A percentile compares a stretch with the other conserved stretches of the same genome.
These are phyloP conservation scores for Silurus glanis DNA, from an alignment of 2,113 vertebrate species.

Conservation along the genomic window DNA sequence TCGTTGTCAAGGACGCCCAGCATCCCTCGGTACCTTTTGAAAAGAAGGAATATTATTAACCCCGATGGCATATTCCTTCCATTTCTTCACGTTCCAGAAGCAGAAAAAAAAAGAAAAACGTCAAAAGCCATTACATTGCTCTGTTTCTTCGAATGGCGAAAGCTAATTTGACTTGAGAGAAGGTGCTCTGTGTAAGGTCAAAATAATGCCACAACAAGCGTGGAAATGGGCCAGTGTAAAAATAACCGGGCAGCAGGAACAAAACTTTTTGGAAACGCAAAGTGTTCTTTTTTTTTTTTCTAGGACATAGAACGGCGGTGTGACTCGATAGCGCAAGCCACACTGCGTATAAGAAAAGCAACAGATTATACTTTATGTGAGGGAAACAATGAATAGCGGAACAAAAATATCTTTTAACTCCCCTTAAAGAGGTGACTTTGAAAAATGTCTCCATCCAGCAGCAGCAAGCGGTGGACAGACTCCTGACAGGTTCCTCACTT, in stretches of 20 bases:
- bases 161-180: conserved; percentile 81
- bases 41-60: conserved; percentile 84
- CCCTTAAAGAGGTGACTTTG: conserved; percentile 63
- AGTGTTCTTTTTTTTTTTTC: conserved; percentile 73
- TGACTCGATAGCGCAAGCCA: conserved; percentile 70
- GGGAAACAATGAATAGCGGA: conserved; percentile 62
- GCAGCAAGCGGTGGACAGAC: conserved; percentile 13
- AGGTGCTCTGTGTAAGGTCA: conserved; percentile 79
- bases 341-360: conserved; percentile 59
- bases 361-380: conserved; percentile 60
- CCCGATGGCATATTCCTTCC: conserved; percentile 73
- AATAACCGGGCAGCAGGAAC: conserved; percentile 72
- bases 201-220: conserved; percentile 80
- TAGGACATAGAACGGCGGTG: conserved; percentile 71
- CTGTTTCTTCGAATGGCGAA: conserved; percentile 73
- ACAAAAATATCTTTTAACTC: conserved; percentile 38
- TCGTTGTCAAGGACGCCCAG: conserved; percentile 77
- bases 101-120: conserved; percentile 59
- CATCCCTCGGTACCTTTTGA: conserved; percentile 82
- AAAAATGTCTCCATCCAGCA: conserved; percentile 49
- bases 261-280: conserved; percentile 72
- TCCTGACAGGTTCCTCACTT: neutral
- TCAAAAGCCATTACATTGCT: conserved; percentile 73
- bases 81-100: conserved; percentile 72
- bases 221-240: conserved; percentile 80